A percentile compares a stretch with the other conserved stretches of the same genome.
Conservation (phyloP, 2,888 invertebrate genomes). For the Tanypteryx hageni region DNA sequence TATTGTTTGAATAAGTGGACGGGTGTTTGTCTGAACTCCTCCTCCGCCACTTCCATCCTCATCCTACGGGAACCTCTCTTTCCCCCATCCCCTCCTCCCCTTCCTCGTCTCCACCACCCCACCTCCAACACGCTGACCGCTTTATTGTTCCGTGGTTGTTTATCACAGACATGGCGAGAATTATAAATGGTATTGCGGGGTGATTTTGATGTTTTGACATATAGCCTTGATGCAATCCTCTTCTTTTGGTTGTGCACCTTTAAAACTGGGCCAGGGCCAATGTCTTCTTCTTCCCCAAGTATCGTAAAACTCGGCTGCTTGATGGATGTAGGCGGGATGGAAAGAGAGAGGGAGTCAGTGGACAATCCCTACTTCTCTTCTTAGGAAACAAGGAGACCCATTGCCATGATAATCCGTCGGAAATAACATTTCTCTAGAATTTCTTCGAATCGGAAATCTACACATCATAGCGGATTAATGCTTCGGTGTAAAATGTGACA, state of each 20-base stretch:
- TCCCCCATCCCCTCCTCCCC: not conserved
- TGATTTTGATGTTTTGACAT: not conserved
- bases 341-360: not conserved
- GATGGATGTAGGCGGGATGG: not conserved
- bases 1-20: not conserved
- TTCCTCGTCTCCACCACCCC: not conserved
- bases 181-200: not conserved
- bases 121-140: not conserved
- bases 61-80: not conserved
- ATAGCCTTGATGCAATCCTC: not conserved
- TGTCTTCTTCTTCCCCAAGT: not conserved
- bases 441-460: slow-evolving; percentile 6
- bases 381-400: slow-evolving; percentile 11
- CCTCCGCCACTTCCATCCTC: not conserved
- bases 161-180: not conserved
- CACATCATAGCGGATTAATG: too few relatives aligned
- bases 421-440: slow-evolving; percentile 37
- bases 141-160: not conserved
- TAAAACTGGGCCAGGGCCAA: slow-evolving; percentile 49
- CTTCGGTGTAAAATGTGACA: too few relatives aligned
- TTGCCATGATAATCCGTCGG: slow-evolving; percentile 38
- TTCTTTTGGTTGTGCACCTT: slow-evolving; percentile 15
- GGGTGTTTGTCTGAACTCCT: not conserved
- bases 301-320: not conserved
- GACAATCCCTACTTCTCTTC: slow-evolving; percentile 38